Evolutionary conservation across 1,140 invertebrate species (phyloP).

Genomic region (Zelostemma sp.): DNA sequence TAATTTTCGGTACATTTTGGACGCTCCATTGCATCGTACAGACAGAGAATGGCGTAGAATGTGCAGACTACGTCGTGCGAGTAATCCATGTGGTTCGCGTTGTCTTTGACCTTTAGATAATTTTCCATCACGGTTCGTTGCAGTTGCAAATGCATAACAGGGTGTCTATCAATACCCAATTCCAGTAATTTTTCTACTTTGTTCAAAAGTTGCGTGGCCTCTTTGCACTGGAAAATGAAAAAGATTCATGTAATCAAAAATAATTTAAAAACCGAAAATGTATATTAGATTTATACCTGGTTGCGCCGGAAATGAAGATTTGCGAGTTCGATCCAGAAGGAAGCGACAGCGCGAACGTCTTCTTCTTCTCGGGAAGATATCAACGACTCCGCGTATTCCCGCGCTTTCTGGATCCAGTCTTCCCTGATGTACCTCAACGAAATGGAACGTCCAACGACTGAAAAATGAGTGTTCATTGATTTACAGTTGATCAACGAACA

Average conservation of each 20-base stretch:
- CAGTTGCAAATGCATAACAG: slow-evolving; percentile 44
- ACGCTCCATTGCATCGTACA: slow-evolving; percentile 32
- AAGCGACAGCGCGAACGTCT: slow-evolving; percentile 35
- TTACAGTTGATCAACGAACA: too few relatives aligned
- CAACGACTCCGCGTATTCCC: slow-evolving; percentile 31
- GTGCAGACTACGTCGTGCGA: slow-evolving; percentile 44
- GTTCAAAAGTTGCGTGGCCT: slow-evolving; percentile 52
- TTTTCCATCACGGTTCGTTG: slow-evolving; percentile 49
- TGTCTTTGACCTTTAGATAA: slow-evolving; percentile 43
- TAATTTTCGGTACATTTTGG: slow-evolving; percentile 40
- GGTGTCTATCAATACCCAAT: slow-evolving; percentile 36
- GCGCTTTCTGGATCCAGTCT: slow-evolving; percentile 54
- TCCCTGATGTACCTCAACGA: slow-evolving; percentile 51
- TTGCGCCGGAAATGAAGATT: slow-evolving; percentile 60
- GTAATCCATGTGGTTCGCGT: slow-evolving; percentile 50
- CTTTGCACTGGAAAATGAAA: slow-evolving; percentile 32
- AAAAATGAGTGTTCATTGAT: slow-evolving; percentile 13
- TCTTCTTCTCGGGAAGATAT: slow-evolving; percentile 40
- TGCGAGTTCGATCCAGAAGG: slow-evolving; percentile 59
- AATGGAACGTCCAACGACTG: slow-evolving; percentile 56
- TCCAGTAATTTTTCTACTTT: slow-evolving; percentile 40
- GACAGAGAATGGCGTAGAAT: slow-evolving; percentile 45
- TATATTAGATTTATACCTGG: slow-evolving; percentile 43
- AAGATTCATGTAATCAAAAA: slow-evolving; percentile 18
- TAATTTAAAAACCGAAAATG: slow-evolving; percentile 6